Conservation (phyloP, 1,140 invertebrate species). For the Pseudomyrmex pallidus region DNA sequence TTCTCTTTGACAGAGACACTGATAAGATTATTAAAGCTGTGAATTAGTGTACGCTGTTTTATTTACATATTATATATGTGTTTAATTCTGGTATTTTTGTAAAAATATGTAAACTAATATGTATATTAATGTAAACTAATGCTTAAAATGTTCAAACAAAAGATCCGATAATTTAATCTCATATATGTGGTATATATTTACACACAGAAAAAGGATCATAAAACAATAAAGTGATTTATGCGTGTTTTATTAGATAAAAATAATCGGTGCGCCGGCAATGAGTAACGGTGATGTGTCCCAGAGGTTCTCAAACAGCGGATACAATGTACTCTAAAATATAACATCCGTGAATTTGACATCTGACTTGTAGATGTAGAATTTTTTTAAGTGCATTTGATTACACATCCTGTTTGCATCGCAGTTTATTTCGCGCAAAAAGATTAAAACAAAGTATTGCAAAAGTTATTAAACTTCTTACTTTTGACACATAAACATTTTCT, state of each 20-base stretch:
- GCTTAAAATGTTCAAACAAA: not conserved
- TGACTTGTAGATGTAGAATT: too few species aligned
- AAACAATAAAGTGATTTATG: slow-evolving; percentile 16
- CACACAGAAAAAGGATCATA: not conserved
- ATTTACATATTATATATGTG: too few species aligned
- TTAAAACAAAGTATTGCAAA: too few species aligned
- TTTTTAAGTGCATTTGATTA: too few species aligned
- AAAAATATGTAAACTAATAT: too few species aligned
- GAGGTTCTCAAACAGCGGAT: slow-evolving; percentile 78
- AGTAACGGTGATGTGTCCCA: slow-evolving; percentile 80
- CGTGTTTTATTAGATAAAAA: slow-evolving; percentile 32
- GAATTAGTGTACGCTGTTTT: not conserved
- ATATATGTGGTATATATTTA: not conserved
- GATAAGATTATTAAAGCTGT: not conserved
- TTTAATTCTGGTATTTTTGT: too few species aligned
- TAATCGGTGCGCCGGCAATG: slow-evolving; percentile 55
- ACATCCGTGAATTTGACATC: not conserved
- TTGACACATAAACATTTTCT: too few species aligned
- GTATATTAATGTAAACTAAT: too few species aligned
- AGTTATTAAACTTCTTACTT: too few species aligned
- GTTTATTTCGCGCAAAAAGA: not conserved
- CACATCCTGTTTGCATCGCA: not conserved
- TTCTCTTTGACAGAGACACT: not conserved
- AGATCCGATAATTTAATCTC: not conserved
- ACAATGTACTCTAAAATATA: slow-evolving; percentile 1